Conservation (phyloP, 2,113 vertebrate genomes). For the Aegotheles bennettii region DNA sequence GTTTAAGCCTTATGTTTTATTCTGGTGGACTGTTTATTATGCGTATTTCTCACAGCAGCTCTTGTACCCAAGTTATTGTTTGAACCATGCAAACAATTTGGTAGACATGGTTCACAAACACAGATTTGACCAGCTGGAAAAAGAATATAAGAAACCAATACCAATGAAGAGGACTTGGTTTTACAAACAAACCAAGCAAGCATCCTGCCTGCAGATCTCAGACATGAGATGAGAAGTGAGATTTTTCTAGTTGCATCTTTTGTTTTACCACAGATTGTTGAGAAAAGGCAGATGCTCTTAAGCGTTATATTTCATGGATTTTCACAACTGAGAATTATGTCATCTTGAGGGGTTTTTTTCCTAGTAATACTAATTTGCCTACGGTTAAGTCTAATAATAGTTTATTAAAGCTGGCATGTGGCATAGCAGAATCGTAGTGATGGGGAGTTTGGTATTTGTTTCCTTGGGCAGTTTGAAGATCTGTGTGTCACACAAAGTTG, state of each 20-base stretch:
- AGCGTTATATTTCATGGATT: neutral
- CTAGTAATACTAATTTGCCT: neutral
- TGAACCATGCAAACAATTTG: neutral
- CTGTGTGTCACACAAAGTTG: neutral
- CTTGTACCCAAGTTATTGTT: neutral
- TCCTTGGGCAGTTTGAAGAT: neutral
- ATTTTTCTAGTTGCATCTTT: neutral
- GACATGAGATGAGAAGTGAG: neutral
- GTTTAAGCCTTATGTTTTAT: neutral
- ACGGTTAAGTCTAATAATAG: neutral
- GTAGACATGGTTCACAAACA: neutral
- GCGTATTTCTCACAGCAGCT: neutral
- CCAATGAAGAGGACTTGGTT: neutral
- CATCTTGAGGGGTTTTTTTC: neutral
- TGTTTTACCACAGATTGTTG: neutral
- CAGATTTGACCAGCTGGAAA: neutral
- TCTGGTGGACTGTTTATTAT: neutral
- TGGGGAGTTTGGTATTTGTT: neutral
- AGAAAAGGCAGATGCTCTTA: neutral
- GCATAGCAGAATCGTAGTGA: neutral
- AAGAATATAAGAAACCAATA: neutral
- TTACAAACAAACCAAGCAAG: neutral
- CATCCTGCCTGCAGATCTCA: neutral
- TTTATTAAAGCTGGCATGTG: constrained; percentile 8
- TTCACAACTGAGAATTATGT: neutral